A percentile compares a stretch with the other conserved stretches of the same genome.
phyloP scores from a whole-genome alignment of 2,113 vertebrate genomes.

The Saimiri boliviensis region DNA sequence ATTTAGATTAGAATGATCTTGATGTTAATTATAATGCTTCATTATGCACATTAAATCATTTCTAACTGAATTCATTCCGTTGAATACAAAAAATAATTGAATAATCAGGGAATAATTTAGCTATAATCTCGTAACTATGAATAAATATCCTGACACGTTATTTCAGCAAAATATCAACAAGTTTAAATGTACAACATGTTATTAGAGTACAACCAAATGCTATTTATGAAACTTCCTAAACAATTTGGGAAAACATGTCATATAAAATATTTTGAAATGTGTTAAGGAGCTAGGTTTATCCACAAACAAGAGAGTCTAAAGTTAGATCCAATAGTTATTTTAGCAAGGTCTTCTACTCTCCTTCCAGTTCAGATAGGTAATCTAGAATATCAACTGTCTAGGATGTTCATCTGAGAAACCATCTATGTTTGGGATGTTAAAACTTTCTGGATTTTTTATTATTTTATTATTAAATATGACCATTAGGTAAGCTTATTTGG shows the following conservation, averaged over 20 bases:
- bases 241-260: neutral
- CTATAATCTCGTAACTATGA: neutral
- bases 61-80: neutral
- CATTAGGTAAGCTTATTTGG: neutral
- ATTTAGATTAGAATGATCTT: neutral
- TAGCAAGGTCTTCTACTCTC: neutral
- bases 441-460: slow-evolving; percentile 13
- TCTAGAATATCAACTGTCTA: neutral
- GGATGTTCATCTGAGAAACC: slow-evolving; percentile 18
- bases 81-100: neutral
- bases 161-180: neutral
- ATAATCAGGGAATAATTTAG: neutral
- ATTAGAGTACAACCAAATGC: neutral
- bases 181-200: neutral
- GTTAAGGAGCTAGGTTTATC: neutral
- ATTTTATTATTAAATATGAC: slow-evolving; percentile 19
- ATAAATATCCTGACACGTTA: neutral
- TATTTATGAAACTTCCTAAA: neutral
- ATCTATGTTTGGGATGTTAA: neutral
- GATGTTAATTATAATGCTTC: neutral
- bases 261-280: neutral
- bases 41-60: neutral
- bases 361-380: neutral
- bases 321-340: neutral
- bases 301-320: neutral